These are phyloP conservation scores for Notospermus geniculatus DNA, from an alignment of 1,140 invertebrate species.

Conservation along the genomic window DNA sequence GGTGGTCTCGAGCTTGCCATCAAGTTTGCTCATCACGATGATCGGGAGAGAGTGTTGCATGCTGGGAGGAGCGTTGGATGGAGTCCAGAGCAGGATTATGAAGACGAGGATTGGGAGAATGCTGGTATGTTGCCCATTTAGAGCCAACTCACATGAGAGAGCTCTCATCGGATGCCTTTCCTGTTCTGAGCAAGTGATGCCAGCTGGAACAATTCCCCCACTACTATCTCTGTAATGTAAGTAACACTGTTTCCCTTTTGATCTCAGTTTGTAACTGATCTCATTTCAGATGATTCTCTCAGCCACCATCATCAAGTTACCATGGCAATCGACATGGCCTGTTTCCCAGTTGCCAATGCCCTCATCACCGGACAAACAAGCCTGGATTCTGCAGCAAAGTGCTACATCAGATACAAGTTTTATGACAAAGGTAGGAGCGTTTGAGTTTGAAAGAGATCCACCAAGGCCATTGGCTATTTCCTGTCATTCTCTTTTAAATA, in stretches of 20 bases:
- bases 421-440: slow-evolving; percentile 52
- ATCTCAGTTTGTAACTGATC: no score
- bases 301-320: slow-evolving; percentile 33
- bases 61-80: slow-evolving; percentile 47
- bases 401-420: slow-evolving; percentile 50
- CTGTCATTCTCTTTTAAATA: no score
- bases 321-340: slow-evolving; percentile 39
- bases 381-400: slow-evolving; percentile 36
- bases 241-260: no score
- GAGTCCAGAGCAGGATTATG: slow-evolving; percentile 36
- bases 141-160: neutral
- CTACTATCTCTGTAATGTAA: no score
- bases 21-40: slow-evolving; percentile 49
- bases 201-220: no score
- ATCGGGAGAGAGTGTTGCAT: slow-evolving; percentile 43
- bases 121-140: slow-evolving; percentile 34
- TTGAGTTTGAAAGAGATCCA: no score
- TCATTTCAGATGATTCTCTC: slow-evolving; percentile 37
- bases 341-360: slow-evolving; percentile 43
- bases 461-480: no score
- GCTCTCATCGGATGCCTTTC: neutral
- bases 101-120: slow-evolving; percentile 41
- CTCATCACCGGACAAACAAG: slow-evolving; percentile 40
- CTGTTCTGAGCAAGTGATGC: neutral
- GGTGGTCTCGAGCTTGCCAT: slow-evolving; percentile 49